phyloP scores from a whole-genome alignment of 2,888 invertebrate species.

The Cyclophora albipunctata region DNA sequence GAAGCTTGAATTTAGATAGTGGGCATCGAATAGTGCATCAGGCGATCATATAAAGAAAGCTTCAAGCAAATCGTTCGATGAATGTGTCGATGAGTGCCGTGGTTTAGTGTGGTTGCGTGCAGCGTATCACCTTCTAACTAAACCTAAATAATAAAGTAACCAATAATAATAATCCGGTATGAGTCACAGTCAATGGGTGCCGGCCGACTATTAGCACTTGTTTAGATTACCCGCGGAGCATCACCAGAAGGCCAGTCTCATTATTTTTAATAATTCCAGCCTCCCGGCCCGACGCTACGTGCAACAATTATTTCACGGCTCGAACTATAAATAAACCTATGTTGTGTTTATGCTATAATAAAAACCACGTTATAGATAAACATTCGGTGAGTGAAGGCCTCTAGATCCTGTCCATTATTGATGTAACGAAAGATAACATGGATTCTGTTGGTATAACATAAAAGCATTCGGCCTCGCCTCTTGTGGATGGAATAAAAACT shows the following conservation, averaged over 20 bases:
- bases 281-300: constrained; percentile 29
- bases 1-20: too few species aligned
- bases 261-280: constrained; percentile 47
- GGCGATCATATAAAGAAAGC: constrained; percentile 3
- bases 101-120: constrained; percentile 67
- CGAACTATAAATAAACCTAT: constrained; percentile 14
- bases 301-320: constrained; percentile 23
- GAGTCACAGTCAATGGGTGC: constrained; percentile 37
- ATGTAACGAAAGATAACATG: neutral
- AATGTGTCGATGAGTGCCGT: constrained; percentile 24
- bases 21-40: constrained; percentile 17
- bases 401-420: neutral
- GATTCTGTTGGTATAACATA: neutral
- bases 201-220: constrained; percentile 30
- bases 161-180: constrained; percentile 19
- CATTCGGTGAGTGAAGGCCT: constrained; percentile 15
- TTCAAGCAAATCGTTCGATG: constrained; percentile 12
- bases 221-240: constrained; percentile 18
- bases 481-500: too few species aligned
- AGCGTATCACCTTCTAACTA: constrained; percentile 58
- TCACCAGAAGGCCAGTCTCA: constrained; percentile 48
- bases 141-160: constrained; percentile 40
- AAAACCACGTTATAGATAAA: constrained; percentile 3
- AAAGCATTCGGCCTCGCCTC: neutral
- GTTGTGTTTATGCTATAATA: too few species aligned